Conservation (phyloP, 2,888 invertebrate species). For the Lobophora halterata region DNA sequence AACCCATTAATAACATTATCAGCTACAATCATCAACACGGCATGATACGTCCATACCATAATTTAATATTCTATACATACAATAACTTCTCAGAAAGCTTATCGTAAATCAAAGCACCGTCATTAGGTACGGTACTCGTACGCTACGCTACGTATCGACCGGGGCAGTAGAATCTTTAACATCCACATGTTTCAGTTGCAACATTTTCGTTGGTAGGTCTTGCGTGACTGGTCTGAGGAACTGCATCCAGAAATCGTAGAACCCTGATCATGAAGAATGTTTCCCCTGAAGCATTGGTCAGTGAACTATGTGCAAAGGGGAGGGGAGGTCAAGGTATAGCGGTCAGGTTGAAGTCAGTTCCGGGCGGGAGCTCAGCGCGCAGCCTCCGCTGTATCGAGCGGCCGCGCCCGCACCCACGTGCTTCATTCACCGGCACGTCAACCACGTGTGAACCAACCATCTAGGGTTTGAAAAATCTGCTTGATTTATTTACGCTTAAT, state of each 20-base stretch:
- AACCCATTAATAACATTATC: constrained; percentile 32
- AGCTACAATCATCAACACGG: constrained; percentile 30
- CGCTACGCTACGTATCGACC: constrained; percentile 42
- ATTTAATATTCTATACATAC: constrained; percentile 34
- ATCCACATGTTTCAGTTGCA: constrained; percentile 41
- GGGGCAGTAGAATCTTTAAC: constrained; percentile 49
- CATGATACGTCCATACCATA: constrained; percentile 26
- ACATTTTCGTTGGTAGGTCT: constrained; percentile 50
- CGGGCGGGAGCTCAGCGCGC: constrained; percentile 59
- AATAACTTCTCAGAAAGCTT: constrained; percentile 42
- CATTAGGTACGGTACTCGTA: constrained; percentile 41
- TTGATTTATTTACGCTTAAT: constrained; percentile 22
- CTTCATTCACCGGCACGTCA: constrained; percentile 55
- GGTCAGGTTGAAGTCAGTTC: constrained; percentile 43
- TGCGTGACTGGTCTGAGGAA: constrained; percentile 43
- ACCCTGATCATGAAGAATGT: constrained; percentile 40
- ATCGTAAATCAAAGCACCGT: constrained; percentile 54
- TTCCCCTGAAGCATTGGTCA: constrained; percentile 34
- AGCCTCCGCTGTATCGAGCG: constrained; percentile 70
- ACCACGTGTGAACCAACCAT: constrained; percentile 49
- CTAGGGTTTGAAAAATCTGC: constrained; percentile 33
- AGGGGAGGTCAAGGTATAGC: constrained; percentile 47
- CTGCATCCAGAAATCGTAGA: constrained; percentile 46
- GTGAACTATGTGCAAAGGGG: constrained; percentile 36
- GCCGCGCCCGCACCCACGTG: constrained; percentile 65